Evolutionary conservation across 2,797 vertebrate species (phyloP), one percentile per base, ranked within the genome.

Genomic region (Sebastes wilsoni): DNA sequence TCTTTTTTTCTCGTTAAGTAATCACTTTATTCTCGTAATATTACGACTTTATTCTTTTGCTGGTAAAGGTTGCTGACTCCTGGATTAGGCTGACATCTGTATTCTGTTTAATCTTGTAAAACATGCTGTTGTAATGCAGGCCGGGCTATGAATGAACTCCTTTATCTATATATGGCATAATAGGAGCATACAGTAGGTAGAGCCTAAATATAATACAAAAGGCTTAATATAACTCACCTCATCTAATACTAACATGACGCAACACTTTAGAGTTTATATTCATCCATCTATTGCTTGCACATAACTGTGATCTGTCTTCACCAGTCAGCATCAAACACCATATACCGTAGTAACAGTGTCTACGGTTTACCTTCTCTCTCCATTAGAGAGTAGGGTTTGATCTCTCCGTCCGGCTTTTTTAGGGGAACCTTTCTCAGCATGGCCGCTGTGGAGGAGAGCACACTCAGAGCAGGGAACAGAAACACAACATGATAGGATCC

Each of bases 311-410:
- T 32, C 6, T 32, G 5, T 59, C 27, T 16, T 59, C 14, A 59
- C 6, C 58, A 28, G 58, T 60, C 27, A 60, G 14, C 27, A 6
- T 20, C 9, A 46, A 18, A n/a, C 22, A 49, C 6, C 56, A 59
- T 6, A n/a, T 6, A 28, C 16, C 8, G 32, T 27, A 14, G 11
- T 34, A 32, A 14, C n/a, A 30, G 18, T 30, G 27, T 72, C 8
- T 32, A 28, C 60, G 1, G 11, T 65, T 96, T 94, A 98, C 98
- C 97, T 83, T 97, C 97, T 88, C 97, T 96, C 90, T 97, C 97
- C 78, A 95, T 95, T 55, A 97, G 89, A 5, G 97, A 98, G 83
- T 99, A 99, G 0, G 98, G 97, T 58, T 99, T 99, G 92, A 99
- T 98, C 72, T 98, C 97, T 91, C 96, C 97, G 68, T 98, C 97